phyloP scores from a whole-genome alignment of 2,797 vertebrate genomes.

The Girardinus metallicus region DNA sequence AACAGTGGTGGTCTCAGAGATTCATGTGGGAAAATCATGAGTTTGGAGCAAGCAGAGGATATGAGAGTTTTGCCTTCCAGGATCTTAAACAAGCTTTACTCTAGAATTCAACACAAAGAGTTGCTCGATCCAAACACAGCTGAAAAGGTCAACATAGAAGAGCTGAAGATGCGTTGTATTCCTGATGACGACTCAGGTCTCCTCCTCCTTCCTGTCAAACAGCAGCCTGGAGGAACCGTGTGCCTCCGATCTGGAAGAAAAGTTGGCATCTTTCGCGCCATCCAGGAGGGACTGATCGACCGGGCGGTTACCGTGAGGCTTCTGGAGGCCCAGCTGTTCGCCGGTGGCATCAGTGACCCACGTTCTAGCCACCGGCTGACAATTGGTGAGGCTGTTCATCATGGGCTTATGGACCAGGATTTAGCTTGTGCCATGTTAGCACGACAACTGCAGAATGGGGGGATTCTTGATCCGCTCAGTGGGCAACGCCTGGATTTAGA shows the following conservation, averaged over 20 bases:
- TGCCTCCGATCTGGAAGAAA: slow-evolving; percentile 88
- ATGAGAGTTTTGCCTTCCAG: slow-evolving; percentile 74
- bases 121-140: slow-evolving; percentile 95
- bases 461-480: slow-evolving; percentile 85
- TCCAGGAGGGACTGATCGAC: slow-evolving; percentile 93
- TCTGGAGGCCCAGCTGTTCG: slow-evolving; percentile 94
- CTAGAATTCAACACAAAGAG: slow-evolving; percentile 74
- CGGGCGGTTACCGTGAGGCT: slow-evolving; percentile 85
- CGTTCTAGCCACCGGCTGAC: slow-evolving; percentile 89
- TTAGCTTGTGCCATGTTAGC: slow-evolving; percentile 87
- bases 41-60: slow-evolving; percentile 82
- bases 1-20: slow-evolving; percentile 81
- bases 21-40: slow-evolving; percentile 67
- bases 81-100: slow-evolving; percentile 77
- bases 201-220: slow-evolving; percentile 88
- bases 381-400: slow-evolving; percentile 84
- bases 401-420: slow-evolving; percentile 89
- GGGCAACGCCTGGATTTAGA: slow-evolving; percentile 86
- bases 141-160: slow-evolving; percentile 83
- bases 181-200: slow-evolving; percentile 82
- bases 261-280: slow-evolving; percentile 88
- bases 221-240: slow-evolving; percentile 87
- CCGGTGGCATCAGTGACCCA: slow-evolving; percentile 92
- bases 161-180: slow-evolving; percentile 86
- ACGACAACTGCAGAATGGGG: slow-evolving; percentile 88